A percentile compares a stretch with the other conserved stretches of the same genome.
phyloP scores from a whole-genome alignment of 2,888 invertebrate species.

The Epistrophe eligans region DNA sequence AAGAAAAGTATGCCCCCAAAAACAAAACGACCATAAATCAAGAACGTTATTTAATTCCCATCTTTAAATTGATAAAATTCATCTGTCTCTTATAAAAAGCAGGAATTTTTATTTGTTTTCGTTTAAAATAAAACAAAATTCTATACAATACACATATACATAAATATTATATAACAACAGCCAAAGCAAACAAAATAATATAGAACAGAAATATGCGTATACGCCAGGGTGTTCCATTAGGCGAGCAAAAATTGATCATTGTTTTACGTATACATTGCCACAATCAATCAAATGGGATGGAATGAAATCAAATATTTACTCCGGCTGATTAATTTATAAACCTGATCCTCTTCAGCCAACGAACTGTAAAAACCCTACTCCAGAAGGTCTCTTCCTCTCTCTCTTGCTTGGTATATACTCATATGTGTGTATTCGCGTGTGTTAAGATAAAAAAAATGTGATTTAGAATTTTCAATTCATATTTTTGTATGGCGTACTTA shows the following conservation, averaged over 20 bases:
- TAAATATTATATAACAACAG: background rate
- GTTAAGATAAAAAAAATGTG: constrained; percentile 34
- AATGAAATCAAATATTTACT: constrained; percentile 74
- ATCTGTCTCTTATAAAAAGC: background rate
- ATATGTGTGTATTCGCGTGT: background rate
- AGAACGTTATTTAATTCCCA: constrained; percentile 9
- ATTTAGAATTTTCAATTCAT: constrained; percentile 66
- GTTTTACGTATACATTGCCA: constrained; percentile 52
- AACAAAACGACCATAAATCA: constrained; percentile 32
- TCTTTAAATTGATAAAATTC: constrained; percentile 21
- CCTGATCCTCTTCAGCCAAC: constrained; percentile 63
- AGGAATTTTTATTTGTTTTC: constrained; percentile 26
- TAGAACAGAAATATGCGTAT: constrained; percentile 43
- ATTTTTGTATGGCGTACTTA: background rate
- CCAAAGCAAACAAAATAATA: constrained; percentile 19
- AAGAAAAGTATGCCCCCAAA: background rate
- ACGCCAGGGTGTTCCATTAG: constrained; percentile 64
- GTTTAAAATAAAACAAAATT: constrained; percentile 8
- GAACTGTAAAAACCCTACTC: constrained; percentile 63
- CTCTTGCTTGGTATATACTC: background rate
- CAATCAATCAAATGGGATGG: constrained; percentile 73
- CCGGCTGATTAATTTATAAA: constrained; percentile 74
- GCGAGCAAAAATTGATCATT: constrained; percentile 68
- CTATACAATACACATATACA: background rate
- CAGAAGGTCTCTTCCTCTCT: background rate